Evolutionary conservation across 2,888 invertebrate genomes (phyloP).

Genomic region (Miltochrista miniata): DNA sequence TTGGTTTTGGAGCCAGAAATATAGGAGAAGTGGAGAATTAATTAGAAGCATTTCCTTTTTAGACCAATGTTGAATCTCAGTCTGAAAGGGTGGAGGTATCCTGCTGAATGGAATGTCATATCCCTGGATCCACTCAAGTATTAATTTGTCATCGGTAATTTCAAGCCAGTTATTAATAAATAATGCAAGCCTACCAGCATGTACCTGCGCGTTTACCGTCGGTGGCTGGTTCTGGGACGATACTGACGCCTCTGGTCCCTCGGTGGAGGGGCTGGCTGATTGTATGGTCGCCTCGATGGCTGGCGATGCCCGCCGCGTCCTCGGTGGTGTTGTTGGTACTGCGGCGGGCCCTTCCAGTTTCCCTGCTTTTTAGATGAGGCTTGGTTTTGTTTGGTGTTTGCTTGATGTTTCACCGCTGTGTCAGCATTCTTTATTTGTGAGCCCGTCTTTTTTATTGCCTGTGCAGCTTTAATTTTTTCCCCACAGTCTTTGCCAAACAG

Average conservation of each 20-base stretch:
- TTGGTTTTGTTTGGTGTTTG: not conserved
- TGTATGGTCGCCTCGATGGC: not conserved
- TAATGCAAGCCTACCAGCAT: conserved; percentile 3
- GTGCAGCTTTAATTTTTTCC: not conserved
- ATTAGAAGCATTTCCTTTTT: not conserved
- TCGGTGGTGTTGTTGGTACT: not conserved
- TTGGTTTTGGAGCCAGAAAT: not conserved
- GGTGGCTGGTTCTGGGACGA: not conserved
- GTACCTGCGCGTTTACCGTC: not conserved
- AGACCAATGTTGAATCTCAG: not conserved
- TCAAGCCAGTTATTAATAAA: not conserved
- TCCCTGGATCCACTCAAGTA: not conserved
- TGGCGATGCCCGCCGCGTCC: not conserved
- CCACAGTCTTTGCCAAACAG: not conserved
- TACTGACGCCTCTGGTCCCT: not conserved
- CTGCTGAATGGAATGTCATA: not conserved
- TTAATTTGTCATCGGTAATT: not conserved
- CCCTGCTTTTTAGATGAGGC: not conserved
- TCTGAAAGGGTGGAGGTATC: too few species aligned
- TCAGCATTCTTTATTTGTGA: not conserved
- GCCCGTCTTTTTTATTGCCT: not conserved
- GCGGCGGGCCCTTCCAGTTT: not conserved
- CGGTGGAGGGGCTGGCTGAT: not conserved
- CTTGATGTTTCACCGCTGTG: not conserved
- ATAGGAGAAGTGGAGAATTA: not conserved